Evolutionary conservation across 2,888 invertebrate genomes (phyloP).

Genomic region (Mechanitis mazaeus): DNA sequence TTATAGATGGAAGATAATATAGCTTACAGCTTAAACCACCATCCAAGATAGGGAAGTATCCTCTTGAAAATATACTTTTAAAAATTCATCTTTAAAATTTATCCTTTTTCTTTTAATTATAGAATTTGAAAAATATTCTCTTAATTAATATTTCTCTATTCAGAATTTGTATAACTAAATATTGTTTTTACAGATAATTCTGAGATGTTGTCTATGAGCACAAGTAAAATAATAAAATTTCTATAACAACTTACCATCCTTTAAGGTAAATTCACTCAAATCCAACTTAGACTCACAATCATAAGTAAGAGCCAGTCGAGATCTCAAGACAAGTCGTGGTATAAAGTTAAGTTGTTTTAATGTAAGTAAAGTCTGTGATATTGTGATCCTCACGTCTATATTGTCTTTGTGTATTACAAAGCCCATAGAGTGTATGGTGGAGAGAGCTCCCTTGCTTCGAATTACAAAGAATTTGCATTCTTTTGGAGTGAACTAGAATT

Average conservation of each 20-base stretch:
- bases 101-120: too few species aligned
- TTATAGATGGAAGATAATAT: too few species aligned
- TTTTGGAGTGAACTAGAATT: conserved; percentile 45
- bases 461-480: conserved; percentile 59
- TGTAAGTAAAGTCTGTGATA: conserved; percentile 34
- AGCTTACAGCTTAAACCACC: too few species aligned
- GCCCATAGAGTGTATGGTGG: conserved; percentile 48
- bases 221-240: not conserved
- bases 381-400: conserved; percentile 39
- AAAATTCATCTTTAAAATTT: too few species aligned
- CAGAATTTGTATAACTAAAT: too few species aligned
- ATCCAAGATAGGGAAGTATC: too few species aligned
- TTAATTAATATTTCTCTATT: too few species aligned
- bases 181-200: too few species aligned
- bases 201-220: too few species aligned
- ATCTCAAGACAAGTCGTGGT: conserved; percentile 49
- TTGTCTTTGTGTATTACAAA: conserved; percentile 44
- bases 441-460: conserved; percentile 40
- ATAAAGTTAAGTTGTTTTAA: conserved; percentile 45
- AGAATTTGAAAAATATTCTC: too few species aligned
- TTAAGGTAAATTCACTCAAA: conserved; percentile 49
- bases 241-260: conserved; percentile 42
- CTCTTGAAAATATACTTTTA: too few species aligned
- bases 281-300: conserved; percentile 38
- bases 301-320: conserved; percentile 34